Conservation (phyloP, 2,888 invertebrate species). For the Meandrusa payeni region DNA sequence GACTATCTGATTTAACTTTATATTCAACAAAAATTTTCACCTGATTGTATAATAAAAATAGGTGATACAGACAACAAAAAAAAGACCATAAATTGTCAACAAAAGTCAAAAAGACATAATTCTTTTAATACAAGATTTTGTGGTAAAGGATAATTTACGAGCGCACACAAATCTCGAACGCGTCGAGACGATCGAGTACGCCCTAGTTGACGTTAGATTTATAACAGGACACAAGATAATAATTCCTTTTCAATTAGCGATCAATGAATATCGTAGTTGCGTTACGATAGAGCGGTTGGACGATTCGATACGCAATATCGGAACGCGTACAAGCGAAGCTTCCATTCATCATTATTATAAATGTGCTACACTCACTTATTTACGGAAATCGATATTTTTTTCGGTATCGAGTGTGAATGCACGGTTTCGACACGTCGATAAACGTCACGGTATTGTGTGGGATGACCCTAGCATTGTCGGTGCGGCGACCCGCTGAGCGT, state of each 20-base stretch:
- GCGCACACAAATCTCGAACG: constrained; percentile 40
- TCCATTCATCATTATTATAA: constrained; percentile 80
- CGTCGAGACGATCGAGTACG: constrained; percentile 43
- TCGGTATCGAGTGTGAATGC: constrained; percentile 74
- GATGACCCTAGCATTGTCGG: constrained; percentile 69
- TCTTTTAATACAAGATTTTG: constrained; percentile 10
- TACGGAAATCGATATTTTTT: constrained; percentile 82
- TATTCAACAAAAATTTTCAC: too few species aligned
- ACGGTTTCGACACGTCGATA: constrained; percentile 70
- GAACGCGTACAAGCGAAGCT: constrained; percentile 60
- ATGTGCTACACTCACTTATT: constrained; percentile 80
- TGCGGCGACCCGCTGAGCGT: constrained; percentile 55
- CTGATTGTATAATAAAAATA: too few species aligned
- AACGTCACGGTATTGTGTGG: constrained; percentile 71
- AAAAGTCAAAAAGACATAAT: background rate
- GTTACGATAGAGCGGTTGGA: constrained; percentile 57
- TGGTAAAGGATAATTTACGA: constrained; percentile 49
- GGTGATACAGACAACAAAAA: too few species aligned
- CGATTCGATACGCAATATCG: constrained; percentile 75
- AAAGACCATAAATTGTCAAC: constrained; percentile 3
- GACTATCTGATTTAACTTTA: too few species aligned
- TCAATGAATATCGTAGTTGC: constrained; percentile 60
- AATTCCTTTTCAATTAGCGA: constrained; percentile 75
- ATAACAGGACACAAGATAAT: constrained; percentile 57
- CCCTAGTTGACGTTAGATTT: constrained; percentile 71